Base-by-base conservation (phyloP, 2,797 vertebrate species). In the Melanotaenia trifasciata region DNA sequence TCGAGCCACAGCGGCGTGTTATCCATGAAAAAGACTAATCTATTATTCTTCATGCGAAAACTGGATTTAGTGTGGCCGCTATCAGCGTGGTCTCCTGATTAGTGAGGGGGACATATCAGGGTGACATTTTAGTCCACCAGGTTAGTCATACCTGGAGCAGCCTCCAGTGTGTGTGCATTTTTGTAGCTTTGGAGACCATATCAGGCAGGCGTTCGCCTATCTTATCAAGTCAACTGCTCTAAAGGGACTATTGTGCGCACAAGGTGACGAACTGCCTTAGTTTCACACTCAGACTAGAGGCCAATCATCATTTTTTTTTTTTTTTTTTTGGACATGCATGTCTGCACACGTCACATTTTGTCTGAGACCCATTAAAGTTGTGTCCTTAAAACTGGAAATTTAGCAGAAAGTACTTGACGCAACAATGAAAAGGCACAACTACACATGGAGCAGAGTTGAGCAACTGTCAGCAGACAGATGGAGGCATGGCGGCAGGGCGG, bases 201-300 rank as follows among this genome's bases (percentile, higher is more conserved):
- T 93, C 92, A 93, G 88, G 58, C 45, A 50, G 43, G 76, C 35
- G 58, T 56, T 78, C n/a, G 40, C 73, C 79, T 92, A 92, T 93
- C 92, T 94, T 95, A 94, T 95, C 94, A 87, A 70, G 14, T 60
- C 67, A 87, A 85, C 80, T 79, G 84, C 81, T 84, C 90, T 85
- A 58, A 87, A 89, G 82, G 82, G 79, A 81, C 85, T 80, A 87
- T 90, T 93, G 90, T 92, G 83, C 67, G 72, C 76, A 75, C 73
- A 87, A 84, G 83, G 86, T 90, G 89, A 91, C 81, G 28, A 88
- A 79, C 84, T 71, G 63, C 68, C 80, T 75, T 30, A 50, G 68
- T 79, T 78, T 84, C 83, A 66, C 73, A 70, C 81, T 83, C 30
- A 72, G 50, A 69, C 40, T 67, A 4, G 1, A 28, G 65, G 32